phyloP scores from a whole-genome alignment of 2,113 vertebrate species.

The Semnornis frantzii region DNA sequence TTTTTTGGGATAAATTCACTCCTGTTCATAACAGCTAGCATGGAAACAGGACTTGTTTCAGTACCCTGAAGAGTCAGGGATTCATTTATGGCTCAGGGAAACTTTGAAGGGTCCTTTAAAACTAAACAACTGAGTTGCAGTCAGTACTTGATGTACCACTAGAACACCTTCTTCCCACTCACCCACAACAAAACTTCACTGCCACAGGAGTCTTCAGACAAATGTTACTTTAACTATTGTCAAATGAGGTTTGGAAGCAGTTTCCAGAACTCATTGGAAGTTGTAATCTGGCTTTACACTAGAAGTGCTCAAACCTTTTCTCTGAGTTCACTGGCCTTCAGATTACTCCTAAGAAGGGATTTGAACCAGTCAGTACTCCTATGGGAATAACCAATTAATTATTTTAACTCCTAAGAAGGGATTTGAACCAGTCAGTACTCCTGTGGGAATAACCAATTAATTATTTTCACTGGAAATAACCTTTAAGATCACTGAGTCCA shows the following conservation, averaged over 20 bases:
- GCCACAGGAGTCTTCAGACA: not conserved
- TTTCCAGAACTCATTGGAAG: not conserved
- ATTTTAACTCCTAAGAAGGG: not conserved
- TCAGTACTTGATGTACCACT: not conserved
- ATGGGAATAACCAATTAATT: not conserved
- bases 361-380: not conserved
- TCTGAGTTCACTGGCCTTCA: not conserved
- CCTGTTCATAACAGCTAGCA: not conserved
- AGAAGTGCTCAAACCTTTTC: not conserved
- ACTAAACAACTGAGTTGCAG: not conserved
- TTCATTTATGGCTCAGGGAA: not conserved
- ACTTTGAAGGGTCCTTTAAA: not conserved
- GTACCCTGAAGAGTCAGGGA: fast-evolving
- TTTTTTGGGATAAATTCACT: not conserved
- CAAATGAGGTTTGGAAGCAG: not conserved
- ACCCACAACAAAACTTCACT: not conserved
- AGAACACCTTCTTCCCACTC: not conserved
- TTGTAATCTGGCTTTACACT: not conserved
- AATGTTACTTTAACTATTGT: not conserved
- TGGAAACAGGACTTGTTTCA: not conserved
- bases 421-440: not conserved
- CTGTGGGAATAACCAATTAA: not conserved
- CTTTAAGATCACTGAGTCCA: too few relatives aligned
- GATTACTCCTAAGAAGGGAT: not conserved
- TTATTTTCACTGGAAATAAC: not conserved